phyloP scores from a whole-genome alignment of 2,888 invertebrate species.

The Gymnosoma rotundatum region DNA sequence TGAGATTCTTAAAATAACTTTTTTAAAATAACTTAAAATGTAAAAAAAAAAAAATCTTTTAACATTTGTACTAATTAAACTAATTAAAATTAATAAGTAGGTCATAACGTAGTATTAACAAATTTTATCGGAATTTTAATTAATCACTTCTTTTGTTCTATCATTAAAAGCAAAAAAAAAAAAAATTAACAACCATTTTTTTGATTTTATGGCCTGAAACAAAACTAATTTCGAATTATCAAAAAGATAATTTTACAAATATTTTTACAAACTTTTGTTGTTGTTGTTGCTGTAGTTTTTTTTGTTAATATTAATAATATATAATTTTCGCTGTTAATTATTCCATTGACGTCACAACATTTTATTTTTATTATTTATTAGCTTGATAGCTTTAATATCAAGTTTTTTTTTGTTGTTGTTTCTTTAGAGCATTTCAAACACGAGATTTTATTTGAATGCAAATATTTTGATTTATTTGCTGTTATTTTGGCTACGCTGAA shows the following conservation, averaged over 20 bases:
- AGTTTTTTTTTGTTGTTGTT: conserved; percentile 14
- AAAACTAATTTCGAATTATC: conserved; percentile 8
- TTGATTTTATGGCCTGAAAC: conserved; percentile 20
- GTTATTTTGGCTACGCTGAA: conserved; percentile 10
- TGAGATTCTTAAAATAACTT: too few species aligned
- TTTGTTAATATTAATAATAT: conserved; percentile 22
- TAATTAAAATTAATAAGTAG: too few species aligned
- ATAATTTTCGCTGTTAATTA: conserved; percentile 54
- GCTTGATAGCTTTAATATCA: conserved; percentile 40
- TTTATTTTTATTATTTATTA: conserved; percentile 19
- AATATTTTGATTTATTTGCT: conserved; percentile 41
- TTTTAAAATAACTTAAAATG: too few species aligned
- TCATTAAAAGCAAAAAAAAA: too few species aligned
- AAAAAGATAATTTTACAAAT: conserved; percentile 49
- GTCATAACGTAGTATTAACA: too few species aligned
- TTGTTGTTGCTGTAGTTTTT: conserved; percentile 14
- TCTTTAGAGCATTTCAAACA: conserved; percentile 52
- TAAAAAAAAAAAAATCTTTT: too few species aligned
- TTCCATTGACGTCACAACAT: conserved; percentile 64
- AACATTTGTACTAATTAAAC: too few species aligned
- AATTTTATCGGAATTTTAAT: too few species aligned
- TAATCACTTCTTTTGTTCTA: too few species aligned
- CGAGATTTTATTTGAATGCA: conserved; percentile 52
- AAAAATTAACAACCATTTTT: conserved; percentile 29
- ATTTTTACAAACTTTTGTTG: background rate